A percentile compares a stretch with the other conserved stretches of the same genome.
Evolutionary conservation across 2,113 vertebrate species (phyloP).

Genomic region (Haplochromis vanheusdeni): DNA sequence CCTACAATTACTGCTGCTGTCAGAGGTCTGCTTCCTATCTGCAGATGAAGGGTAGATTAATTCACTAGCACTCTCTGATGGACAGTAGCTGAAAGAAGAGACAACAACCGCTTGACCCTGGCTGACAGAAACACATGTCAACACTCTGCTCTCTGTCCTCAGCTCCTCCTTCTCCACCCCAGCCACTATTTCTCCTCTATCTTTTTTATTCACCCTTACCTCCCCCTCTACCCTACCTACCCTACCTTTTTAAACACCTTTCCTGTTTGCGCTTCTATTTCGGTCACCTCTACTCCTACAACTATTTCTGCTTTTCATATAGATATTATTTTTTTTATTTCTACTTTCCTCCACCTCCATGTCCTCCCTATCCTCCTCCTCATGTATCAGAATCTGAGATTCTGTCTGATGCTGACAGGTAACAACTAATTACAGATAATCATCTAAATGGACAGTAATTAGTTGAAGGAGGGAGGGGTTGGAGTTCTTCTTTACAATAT

Average conservation of each 20-base stretch:
- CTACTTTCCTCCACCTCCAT: not conserved
- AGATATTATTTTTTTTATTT: not conserved
- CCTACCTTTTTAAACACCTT: not conserved
- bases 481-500: conserved; percentile 52
- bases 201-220: not conserved
- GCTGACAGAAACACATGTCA: conserved; percentile 58
- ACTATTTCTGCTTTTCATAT: not conserved
- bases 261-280: not conserved
- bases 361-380: conserved; percentile 13
- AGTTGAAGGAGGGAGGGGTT: conserved; percentile 59
- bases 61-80: conserved; percentile 28
- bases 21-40: conserved; percentile 37
- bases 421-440: conserved; percentile 77
- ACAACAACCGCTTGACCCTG: conserved; percentile 41
- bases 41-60: conserved; percentile 44
- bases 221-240: not conserved
- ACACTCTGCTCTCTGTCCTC: conserved; percentile 36
- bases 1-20: conserved; percentile 49
- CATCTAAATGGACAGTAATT: conserved; percentile 80
- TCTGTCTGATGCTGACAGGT: conserved; percentile 72
- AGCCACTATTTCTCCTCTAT: not conserved
- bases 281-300: not conserved
- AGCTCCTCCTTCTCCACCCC: conserved; percentile 10
- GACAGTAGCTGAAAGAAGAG: conserved; percentile 36
- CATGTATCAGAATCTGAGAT: conserved; percentile 1